Evolutionary conservation across 2,113 vertebrate species (phyloP), one percentile per base, ranked within the genome.

Genomic region (Quiscalus mexicanus): DNA sequence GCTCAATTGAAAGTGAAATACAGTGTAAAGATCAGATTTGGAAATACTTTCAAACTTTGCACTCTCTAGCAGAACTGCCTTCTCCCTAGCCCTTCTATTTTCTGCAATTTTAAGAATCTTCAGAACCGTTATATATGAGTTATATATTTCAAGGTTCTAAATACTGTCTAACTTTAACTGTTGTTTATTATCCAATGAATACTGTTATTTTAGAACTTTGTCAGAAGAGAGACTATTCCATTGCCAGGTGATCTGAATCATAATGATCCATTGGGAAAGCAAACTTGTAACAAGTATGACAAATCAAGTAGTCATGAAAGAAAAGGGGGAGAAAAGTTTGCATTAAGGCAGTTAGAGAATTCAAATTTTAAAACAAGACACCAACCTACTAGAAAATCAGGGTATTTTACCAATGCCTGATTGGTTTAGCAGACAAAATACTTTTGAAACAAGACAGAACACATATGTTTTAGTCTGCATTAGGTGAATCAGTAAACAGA

Each of bases 291-390:
- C 9, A 44, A 60, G 45, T n/a, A 22, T 60, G 28, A 22, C 55
- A 59, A 22, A 14, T 70, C 27, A 49, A 71, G 18, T n/a, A 49
- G 24, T 20, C 17, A 41, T 56, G 19, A 47, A 8, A 5, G 4
- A 35, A 25, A 25, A 9, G 1, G 10, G 6, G 14, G 9, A 0
- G 0, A 5, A 11, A 42, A 18, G 23, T 22, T 25, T 85, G 31
- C 22, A 8, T 55, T 76, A 65, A 76, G 15, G 12, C 10, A 22
- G 12, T 21, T 85, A n/a, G 30, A 69, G 56, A 73, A 76, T n/a
- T 55, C 35, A 49, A 33, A 76, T 81, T 70, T 77, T 47, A 55
- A 74, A 92, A 20, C 5, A 78, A 67, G 58, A 15, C 13, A 15
- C 7, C 23, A 73, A 5, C 2, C 9, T 79, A 6, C 19, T 49